Evolutionary conservation across 2,797 vertebrate species (phyloP), one percentile per base, ranked within the genome.

Genomic region (Botia almorhae): DNA sequence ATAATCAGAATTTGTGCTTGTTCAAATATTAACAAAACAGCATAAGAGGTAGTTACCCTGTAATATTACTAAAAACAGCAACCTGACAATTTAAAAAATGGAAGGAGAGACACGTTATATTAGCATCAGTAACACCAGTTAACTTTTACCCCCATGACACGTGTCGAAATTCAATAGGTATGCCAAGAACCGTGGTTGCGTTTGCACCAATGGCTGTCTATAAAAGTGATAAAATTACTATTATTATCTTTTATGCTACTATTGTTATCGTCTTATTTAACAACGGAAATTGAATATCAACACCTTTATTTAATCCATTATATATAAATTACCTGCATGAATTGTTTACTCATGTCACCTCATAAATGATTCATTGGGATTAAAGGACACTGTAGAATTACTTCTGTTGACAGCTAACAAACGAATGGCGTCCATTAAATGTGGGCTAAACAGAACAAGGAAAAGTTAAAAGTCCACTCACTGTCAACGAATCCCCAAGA

Each of bases 401-500:
- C 48, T 36, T 46, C 4, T 50, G 21, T 68, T n/a, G 53, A 69
- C 16, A 51, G 11, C 43, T 17, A 53, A 68, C 29, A 16, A 71
- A 56, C 33, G 3, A 70, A 81, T 23, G 10, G 7, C 16, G 53
- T 68, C 17, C 51, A 51, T 16, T 39, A 33, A 73, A 58, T 1
- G 4, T 56, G 10, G 51, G 12, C 0, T 3, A 16, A 70, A 26
- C 43, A 36, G n/a, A 70, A 10, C 10, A 55, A 69, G 36, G 14
- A 21, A 58, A 36, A 51, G 5, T 17, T 17, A 56, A 64, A n/a
- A 6, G 26, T 26, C 43, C 64, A 89, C 96, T 92, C 92, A 98
- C 97, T 2, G 97, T 99, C 75, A 99, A 64, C 11, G 98, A 98
- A 87, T 99, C 97, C 7, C 97, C 97, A 86, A 99, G 53, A 10